phyloP scores from a whole-genome alignment of 2,888 invertebrate genomes.

The Nephrotoma flavescens region DNA sequence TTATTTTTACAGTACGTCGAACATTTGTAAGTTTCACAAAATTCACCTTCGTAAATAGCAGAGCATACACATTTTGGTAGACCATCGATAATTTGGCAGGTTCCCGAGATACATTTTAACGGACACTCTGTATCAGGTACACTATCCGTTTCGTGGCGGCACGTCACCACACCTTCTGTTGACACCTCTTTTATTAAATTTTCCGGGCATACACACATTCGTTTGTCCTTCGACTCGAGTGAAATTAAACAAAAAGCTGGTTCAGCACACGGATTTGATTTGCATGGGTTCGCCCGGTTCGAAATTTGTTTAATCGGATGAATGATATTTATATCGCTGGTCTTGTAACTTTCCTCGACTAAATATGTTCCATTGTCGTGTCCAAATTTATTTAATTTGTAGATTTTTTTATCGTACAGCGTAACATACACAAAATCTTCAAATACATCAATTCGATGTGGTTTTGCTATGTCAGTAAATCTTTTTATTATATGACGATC shows the following conservation, averaged over 20 bases:
- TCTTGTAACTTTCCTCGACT: conserved; percentile 38
- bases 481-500: conserved; percentile 44
- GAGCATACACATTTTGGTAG: conserved; percentile 49
- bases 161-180: conserved; percentile 17
- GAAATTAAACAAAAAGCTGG: conserved; percentile 45
- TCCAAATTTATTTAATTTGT: conserved; percentile 52
- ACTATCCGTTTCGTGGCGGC: conserved; percentile 23
- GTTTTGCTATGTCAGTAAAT: conserved; percentile 41
- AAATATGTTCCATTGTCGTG: conserved; percentile 39
- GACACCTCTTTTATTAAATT: conserved; percentile 28
- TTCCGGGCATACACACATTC: conserved; percentile 41
- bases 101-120: conserved; percentile 44
- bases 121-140: conserved; percentile 32
- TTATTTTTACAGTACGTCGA: conserved; percentile 49
- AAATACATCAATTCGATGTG: conserved; percentile 57
- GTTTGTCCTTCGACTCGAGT: conserved; percentile 28
- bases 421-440: conserved; percentile 55
- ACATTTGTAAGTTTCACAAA: conserved; percentile 54
- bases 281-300: conserved; percentile 44
- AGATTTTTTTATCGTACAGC: conserved; percentile 46
- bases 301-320: conserved; percentile 48
- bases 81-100: conserved; percentile 37
- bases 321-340: conserved; percentile 49
- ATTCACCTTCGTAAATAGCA: conserved; percentile 45
- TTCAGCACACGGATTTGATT: conserved; percentile 39